These are phyloP conservation scores for Channa maculata DNA, from an alignment of 2,113 vertebrate species.

Conservation along the genomic window DNA sequence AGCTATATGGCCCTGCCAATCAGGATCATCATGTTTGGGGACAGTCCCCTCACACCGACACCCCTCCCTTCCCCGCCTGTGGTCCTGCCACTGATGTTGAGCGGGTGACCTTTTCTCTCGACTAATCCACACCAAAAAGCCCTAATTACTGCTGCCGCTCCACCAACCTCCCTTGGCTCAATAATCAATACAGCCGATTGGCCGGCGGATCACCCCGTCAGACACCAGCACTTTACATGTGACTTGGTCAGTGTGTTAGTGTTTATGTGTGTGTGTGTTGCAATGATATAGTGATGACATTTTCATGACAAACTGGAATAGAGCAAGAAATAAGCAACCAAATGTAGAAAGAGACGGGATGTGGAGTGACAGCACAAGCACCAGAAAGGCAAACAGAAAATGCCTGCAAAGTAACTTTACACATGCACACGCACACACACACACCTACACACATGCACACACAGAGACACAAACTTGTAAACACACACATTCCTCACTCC, in stretches of 20 bases:
- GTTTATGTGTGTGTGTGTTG: slow-evolving; percentile 23
- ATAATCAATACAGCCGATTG: slow-evolving; percentile 97
- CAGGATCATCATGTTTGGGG: slow-evolving; percentile 51
- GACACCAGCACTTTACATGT: slow-evolving; percentile 79
- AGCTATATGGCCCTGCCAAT: slow-evolving; percentile 17
- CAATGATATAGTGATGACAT: background rate
- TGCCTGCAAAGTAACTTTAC: slow-evolving; percentile 27
- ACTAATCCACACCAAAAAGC: slow-evolving; percentile 99
- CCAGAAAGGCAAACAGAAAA: slow-evolving; percentile 14
- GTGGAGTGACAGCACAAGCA: slow-evolving; percentile 1
- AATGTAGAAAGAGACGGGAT: background rate
- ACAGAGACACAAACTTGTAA: slow-evolving; percentile 42
- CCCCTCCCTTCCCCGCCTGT: slow-evolving; percentile 74
- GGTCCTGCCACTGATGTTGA: slow-evolving; percentile 92
- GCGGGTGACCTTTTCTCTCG: slow-evolving; percentile 97
- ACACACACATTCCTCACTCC: slow-evolving; percentile 55
- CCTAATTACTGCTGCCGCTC: slow-evolving; percentile 98
- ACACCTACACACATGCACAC: slow-evolving; percentile 25
- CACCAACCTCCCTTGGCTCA: slow-evolving; percentile 87
- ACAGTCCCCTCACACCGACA: slow-evolving; percentile 33
- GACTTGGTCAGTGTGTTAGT: slow-evolving; percentile 47
- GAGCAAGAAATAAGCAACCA: background rate
- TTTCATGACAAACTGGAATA: slow-evolving; percentile 20
- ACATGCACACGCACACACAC: background rate
- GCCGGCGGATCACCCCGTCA: slow-evolving; percentile 92